Conservation (phyloP, 1,140 invertebrate species). For the Polypedilum vanderplanki region DNA sequence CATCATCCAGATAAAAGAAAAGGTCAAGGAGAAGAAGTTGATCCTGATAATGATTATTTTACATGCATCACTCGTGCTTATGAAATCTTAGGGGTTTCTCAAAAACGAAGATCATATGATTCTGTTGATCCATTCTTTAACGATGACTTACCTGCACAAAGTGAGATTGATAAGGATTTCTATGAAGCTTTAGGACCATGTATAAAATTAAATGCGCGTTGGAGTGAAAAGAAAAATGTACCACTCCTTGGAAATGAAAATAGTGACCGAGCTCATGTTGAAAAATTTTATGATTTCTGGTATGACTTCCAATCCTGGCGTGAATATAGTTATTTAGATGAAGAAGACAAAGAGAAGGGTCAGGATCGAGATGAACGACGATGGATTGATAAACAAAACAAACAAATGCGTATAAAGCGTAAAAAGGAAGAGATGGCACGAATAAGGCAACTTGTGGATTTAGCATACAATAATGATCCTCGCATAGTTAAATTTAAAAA, state of each 20-base stretch:
- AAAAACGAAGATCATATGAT: slow-evolving; percentile 84
- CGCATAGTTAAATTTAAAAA: slow-evolving; percentile 87
- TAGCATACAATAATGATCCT: slow-evolving; percentile 90
- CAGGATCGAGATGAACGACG: slow-evolving; percentile 90
- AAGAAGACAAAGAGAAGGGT: slow-evolving; percentile 97
- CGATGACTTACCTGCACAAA: slow-evolving; percentile 71
- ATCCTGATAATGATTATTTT: slow-evolving; percentile 90
- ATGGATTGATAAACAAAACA: slow-evolving; percentile 98
- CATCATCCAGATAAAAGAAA: slow-evolving; percentile 98
- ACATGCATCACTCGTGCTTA: slow-evolving; percentile 98
- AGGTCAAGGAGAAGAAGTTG: slow-evolving; percentile 74
- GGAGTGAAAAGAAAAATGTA: slow-evolving; percentile 84
- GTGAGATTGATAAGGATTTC: slow-evolving; percentile 75
- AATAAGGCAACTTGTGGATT: slow-evolving; percentile 82
- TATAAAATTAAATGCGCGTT: slow-evolving; percentile 83
- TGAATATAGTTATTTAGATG: slow-evolving; percentile 98
- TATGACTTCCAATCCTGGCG: slow-evolving; percentile 98
- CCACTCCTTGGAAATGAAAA: slow-evolving; percentile 74
- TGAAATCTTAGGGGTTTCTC: slow-evolving; percentile 67
- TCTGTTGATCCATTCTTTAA: slow-evolving; percentile 94
- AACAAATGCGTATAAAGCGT: slow-evolving; percentile 76
- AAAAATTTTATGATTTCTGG: slow-evolving; percentile 87
- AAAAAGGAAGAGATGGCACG: slow-evolving; percentile 96
- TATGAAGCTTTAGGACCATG: slow-evolving; percentile 68
- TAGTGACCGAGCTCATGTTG: slow-evolving; percentile 64